These are phyloP conservation scores for Atractosteus spatula DNA, from an alignment of 2,113 vertebrate species.

Conservation along the genomic window DNA sequence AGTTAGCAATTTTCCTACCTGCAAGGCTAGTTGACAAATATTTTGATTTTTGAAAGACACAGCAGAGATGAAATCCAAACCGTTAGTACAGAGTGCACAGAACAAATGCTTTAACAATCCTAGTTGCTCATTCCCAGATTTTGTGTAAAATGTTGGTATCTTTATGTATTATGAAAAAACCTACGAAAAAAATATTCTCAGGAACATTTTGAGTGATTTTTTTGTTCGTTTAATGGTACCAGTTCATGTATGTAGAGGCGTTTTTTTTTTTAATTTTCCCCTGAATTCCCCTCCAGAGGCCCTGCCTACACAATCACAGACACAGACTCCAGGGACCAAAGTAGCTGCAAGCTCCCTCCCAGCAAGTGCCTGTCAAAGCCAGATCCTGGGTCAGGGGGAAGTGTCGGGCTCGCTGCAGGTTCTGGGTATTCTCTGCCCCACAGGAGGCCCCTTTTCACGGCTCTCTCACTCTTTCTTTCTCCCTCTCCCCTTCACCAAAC, in stretches of 20 bases:
- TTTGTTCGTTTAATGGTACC: not conserved
- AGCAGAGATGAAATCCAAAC: too few species aligned
- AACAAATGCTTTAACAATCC: too few species aligned
- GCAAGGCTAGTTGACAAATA: too few species aligned
- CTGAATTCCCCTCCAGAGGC: not conserved
- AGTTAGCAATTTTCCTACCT: too few species aligned
- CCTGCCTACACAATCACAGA: conserved; percentile 25
- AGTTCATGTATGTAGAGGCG: too few species aligned
- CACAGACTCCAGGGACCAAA: conserved; percentile 28
- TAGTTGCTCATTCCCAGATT: not conserved
- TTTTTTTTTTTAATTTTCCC: too few species aligned
- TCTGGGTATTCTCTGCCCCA: not conserved
- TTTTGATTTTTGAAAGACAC: too few species aligned
- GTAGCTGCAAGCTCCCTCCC: conserved; percentile 26
- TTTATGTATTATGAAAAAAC: too few species aligned
- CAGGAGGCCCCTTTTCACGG: conserved; percentile 8
- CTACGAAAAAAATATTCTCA: not conserved
- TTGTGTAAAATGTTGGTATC: not conserved
- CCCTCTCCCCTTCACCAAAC: conserved; percentile 14
- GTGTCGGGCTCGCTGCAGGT: conserved; percentile 5
- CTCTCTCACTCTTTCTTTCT: not conserved
- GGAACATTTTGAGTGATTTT: not conserved
- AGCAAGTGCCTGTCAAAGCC: conserved; percentile 27
- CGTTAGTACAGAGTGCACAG: too few species aligned
- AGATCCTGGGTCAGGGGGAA: conserved; percentile 11